Evolutionary conservation across 2,888 invertebrate species (phyloP).

Genomic region (Choreutis nemorana): DNA sequence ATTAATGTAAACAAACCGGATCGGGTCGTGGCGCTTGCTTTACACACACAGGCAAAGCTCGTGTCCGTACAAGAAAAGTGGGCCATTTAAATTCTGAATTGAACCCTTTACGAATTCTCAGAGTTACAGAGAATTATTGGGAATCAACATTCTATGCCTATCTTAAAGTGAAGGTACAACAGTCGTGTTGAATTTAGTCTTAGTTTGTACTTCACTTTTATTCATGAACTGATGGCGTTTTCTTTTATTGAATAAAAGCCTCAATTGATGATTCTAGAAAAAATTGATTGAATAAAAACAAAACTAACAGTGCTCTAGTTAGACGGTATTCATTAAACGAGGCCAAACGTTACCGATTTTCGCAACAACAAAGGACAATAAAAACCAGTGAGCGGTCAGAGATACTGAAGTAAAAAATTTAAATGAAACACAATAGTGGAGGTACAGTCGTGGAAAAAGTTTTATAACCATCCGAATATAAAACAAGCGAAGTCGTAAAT

Average conservation of each 20-base stretch:
- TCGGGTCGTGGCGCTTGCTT: slow-evolving; percentile 19
- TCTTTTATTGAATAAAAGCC: too few relatives aligned
- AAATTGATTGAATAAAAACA: not conserved
- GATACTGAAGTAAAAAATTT: slow-evolving; percentile 35
- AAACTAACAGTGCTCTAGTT: not conserved
- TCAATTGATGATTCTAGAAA: not conserved
- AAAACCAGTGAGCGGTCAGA: slow-evolving; percentile 31
- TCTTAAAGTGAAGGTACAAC: too few relatives aligned
- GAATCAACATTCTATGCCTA: too few relatives aligned
- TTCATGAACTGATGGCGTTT: too few relatives aligned
- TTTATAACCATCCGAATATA: slow-evolving; percentile 51
- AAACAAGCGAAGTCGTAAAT: slow-evolving; percentile 62
- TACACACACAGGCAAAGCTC: slow-evolving; percentile 20
- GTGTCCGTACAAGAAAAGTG: slow-evolving; percentile 28
- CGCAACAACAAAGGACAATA: slow-evolving; percentile 47
- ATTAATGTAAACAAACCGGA: slow-evolving; percentile 63
- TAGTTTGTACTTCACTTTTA: too few relatives aligned
- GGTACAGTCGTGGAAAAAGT: slow-evolving; percentile 52
- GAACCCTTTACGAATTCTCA: too few relatives aligned
- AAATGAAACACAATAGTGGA: slow-evolving; percentile 51
- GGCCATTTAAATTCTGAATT: slow-evolving; percentile 50
- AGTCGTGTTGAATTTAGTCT: too few relatives aligned
- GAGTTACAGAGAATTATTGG: too few relatives aligned
- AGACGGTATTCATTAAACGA: not conserved
- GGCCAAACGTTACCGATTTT: slow-evolving; percentile 23